Evolutionary conservation across 2,113 vertebrate genomes (phyloP).

Genomic region (Apodemus speciosus): DNA sequence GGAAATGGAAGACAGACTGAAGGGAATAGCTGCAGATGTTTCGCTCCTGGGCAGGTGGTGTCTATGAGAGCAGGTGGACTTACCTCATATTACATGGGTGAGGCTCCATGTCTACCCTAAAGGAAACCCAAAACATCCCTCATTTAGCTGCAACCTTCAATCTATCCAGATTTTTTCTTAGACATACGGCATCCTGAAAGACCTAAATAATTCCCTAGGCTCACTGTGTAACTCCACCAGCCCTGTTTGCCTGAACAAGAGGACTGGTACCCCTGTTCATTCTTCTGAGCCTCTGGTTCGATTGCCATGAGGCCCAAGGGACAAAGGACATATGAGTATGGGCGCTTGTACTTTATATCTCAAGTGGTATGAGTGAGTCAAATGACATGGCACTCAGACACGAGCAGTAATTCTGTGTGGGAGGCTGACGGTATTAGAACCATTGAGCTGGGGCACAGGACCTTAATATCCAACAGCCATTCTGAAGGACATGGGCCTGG

Average conservation of each 20-base stretch:
- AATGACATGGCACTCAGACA: background rate
- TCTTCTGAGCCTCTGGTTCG: background rate
- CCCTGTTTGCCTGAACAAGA: background rate
- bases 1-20: background rate
- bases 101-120: background rate
- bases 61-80: background rate
- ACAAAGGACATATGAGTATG: background rate
- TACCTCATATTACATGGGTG: background rate
- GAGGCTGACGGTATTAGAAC: background rate
- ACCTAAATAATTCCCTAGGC: background rate
- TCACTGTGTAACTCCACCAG: background rate
- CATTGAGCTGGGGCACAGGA: too few relatives aligned
- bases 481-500: background rate
- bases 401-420: background rate
- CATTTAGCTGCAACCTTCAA: background rate
- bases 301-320: background rate
- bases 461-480: background rate
- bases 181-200: background rate
- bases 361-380: background rate
- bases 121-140: background rate
- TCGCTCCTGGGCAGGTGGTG: background rate
- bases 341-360: background rate
- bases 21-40: background rate
- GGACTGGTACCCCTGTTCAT: background rate
- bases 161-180: background rate